A percentile compares a stretch with the other conserved stretches of the same genome.
phyloP scores from a whole-genome alignment of 2,888 invertebrate species.

The Heliothis peltigera region DNA sequence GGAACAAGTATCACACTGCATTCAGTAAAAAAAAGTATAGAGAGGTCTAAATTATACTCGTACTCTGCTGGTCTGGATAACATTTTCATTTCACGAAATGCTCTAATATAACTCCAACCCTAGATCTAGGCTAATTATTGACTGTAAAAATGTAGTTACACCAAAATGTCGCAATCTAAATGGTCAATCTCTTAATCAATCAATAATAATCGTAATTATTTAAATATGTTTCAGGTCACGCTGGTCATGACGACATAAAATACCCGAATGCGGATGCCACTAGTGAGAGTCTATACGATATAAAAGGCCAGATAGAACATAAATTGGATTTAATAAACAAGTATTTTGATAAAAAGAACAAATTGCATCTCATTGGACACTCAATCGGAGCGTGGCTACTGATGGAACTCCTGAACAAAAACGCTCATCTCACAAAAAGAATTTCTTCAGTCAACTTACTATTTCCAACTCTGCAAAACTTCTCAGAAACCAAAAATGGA shows the following conservation, averaged over 20 bases:
- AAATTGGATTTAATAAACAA: constrained; percentile 48
- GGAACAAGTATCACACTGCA: too few species aligned
- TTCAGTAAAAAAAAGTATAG: too few species aligned
- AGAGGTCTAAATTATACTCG: too few species aligned
- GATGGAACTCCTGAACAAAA: constrained; percentile 47
- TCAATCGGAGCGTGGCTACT: constrained; percentile 53
- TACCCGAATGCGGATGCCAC: constrained; percentile 3
- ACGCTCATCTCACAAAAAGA: constrained; percentile 38
- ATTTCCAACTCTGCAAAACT: constrained; percentile 52
- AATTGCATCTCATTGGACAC: constrained; percentile 50
- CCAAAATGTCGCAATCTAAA: neutral
- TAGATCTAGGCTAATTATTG: too few species aligned
- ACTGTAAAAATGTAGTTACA: neutral
- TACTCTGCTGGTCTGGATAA: too few species aligned
- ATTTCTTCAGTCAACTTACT: constrained; percentile 49
- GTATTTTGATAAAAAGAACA: constrained; percentile 29
- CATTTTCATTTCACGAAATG: too few species aligned
- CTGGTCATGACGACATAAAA: constrained; percentile 32
- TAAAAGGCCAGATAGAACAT: constrained; percentile 49
- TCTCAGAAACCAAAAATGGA: constrained; percentile 46
- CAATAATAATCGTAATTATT: neutral
- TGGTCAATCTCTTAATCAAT: too few species aligned
- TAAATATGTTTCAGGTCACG: constrained; percentile 33
- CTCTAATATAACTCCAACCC: too few species aligned
- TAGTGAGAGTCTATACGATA: constrained; percentile 30